Percentiles rank a stretch among this genome's conserved stretches.
Evolutionary conservation across 2,888 invertebrate genomes (phyloP).

Genomic region (Andricus quercusramuli): DNA sequence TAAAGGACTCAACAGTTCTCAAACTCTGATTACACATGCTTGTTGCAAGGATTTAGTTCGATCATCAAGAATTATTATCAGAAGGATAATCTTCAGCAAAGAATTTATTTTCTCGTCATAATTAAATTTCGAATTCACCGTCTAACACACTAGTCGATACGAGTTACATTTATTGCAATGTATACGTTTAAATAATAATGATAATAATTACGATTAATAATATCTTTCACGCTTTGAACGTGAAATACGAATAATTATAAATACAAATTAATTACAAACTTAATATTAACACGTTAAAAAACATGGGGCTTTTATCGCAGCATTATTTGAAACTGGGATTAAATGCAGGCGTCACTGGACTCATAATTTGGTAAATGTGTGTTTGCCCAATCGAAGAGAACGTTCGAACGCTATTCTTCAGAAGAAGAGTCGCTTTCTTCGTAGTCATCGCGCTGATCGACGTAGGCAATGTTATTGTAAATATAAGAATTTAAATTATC

Average conservation of each 20-base stretch:
- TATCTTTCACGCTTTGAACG: conserved; percentile 65
- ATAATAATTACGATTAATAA: conserved; percentile 67
- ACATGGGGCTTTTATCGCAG: conserved; percentile 42
- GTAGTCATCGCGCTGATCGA: conserved; percentile 53
- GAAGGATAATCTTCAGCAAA: conserved; percentile 64
- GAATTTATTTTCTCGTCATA: conserved; percentile 58
- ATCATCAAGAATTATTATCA: conserved; percentile 55
- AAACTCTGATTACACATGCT: conserved; percentile 66
- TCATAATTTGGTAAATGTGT: conserved; percentile 20
- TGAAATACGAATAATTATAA: conserved; percentile 61
- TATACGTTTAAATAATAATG: conserved; percentile 63
- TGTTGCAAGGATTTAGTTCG: conserved; percentile 60
- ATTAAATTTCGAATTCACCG: conserved; percentile 55
- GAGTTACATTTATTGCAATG: conserved; percentile 73
- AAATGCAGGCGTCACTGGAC: conserved; percentile 51
- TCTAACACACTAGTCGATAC: conserved; percentile 64
- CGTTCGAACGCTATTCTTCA: conserved; percentile 60
- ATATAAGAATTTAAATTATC: conserved; percentile 70
- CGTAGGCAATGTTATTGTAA: conserved; percentile 65
- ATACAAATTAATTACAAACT: conserved; percentile 78
- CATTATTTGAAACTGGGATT: conserved; percentile 48
- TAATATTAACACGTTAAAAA: conserved; percentile 69
- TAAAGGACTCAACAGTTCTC: conserved; percentile 25
- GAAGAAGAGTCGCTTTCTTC: conserved; percentile 69
- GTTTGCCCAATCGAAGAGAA: conserved; percentile 30